Evolutionary conservation across 2,797 vertebrate species (phyloP), one percentile per base, ranked within the genome.

Genomic region (Mionectes olivaceus): DNA sequence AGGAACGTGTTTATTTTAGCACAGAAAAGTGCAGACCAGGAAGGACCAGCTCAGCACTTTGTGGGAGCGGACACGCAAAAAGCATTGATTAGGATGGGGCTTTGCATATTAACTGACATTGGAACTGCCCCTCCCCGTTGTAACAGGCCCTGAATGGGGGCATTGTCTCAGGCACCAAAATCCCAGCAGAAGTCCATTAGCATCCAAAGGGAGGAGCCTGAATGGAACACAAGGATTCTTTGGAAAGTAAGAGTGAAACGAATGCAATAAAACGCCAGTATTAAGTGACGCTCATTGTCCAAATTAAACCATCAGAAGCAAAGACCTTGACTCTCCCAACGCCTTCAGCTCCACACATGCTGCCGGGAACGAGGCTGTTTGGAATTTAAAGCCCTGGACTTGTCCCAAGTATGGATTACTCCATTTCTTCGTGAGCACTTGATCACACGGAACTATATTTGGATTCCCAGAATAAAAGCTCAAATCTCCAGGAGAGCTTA

Each of bases 151-250:
- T 89, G 89, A 96, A 95, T 86, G 91, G 88, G 25, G 28, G 44
- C 76, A 95, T 96, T 90, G 87, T 95, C 77, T 82, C 90, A 35
- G 78, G 46, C 93, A 90, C 88, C 87, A 90, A 85, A 93, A 95
- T 43, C 93, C 60, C 93, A 92, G 90, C 90, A 93, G 61, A 90
- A 88, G 76, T 35, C 92, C 83, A 95, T 96, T 95, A 96, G 94
- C 91, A 96, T 94, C 95, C 94, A 78, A 83, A 91, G 93, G 94
- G 87, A 71, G 80, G 61, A 56, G 87, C 85, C 13, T 94, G 82
- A 86, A 94, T 79, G 81, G 71, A 87, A 74, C 78, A 73, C 55
- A 84, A 47, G 90, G 30, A 74, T 52, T 64, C 84, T 92, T 93
- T 92, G 79, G 55, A 89, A 96, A 93, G 87, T 22, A 47, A 80